Conservation (phyloP, 2,113 vertebrate genomes). For the Ivindomyrus marchei region DNA sequence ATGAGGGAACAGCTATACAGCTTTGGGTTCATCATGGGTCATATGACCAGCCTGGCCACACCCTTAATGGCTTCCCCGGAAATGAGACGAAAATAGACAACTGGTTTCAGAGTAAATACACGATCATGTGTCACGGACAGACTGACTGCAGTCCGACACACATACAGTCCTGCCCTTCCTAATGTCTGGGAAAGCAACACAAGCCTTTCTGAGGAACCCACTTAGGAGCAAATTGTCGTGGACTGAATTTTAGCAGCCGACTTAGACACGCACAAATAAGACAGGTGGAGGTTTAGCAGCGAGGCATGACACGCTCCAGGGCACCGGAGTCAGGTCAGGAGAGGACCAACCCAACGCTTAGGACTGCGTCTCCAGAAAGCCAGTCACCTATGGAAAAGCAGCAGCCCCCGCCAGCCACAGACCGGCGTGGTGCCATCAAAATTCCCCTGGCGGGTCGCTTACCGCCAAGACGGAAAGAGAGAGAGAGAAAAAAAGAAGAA, state of each 20-base stretch:
- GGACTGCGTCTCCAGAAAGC: neutral
- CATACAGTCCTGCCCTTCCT: neutral
- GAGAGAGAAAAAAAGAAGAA: neutral
- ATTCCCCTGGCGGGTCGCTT: neutral
- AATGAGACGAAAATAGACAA: neutral
- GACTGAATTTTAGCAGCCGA: neutral
- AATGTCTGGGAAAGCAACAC: neutral
- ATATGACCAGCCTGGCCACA: neutral
- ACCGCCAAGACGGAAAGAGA: neutral
- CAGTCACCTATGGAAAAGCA: neutral
- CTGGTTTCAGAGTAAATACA: neutral
- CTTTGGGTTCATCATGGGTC: neutral
- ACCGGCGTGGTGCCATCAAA: neutral
- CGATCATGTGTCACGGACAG: neutral
- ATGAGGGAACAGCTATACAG: neutral
- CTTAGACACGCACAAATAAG: neutral
- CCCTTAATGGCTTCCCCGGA: neutral
- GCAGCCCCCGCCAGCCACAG: neutral
- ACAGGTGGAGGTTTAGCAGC: neutral
- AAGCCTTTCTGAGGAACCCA: neutral
- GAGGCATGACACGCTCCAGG: neutral
- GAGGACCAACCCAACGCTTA: neutral
- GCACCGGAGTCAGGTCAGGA: neutral
- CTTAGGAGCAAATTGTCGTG: neutral
- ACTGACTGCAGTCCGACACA: neutral